A percentile compares a stretch with the other conserved stretches of the same genome.
Conservation (phyloP, 2,888 invertebrate species). For the Cataglyphis cursor region DNA sequence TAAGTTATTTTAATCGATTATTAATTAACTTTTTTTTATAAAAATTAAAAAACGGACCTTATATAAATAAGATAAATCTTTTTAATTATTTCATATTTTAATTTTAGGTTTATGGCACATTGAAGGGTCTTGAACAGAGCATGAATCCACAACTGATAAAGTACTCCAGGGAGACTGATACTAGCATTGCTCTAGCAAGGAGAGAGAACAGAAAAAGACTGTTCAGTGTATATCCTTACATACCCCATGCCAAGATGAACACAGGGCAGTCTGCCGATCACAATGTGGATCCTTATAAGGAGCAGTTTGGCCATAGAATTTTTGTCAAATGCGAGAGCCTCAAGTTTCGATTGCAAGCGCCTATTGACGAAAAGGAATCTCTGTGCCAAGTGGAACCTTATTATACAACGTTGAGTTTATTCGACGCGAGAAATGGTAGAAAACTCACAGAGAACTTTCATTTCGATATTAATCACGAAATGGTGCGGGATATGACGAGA, state of each 20-base stretch:
- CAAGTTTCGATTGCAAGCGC: constrained; percentile 94
- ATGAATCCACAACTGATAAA: constrained; percentile 97
- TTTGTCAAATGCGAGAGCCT: constrained; percentile 94
- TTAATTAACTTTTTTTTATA: neutral
- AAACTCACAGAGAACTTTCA: constrained; percentile 98
- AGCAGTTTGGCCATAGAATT: constrained; percentile 95
- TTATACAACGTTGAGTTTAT: constrained; percentile 95
- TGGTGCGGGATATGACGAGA: constrained; percentile 89
- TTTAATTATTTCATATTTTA: constrained; percentile 8
- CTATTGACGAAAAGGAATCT: constrained; percentile 92
- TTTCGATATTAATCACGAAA: constrained; percentile 94
- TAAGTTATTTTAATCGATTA: neutral
- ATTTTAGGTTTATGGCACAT: constrained; percentile 91
- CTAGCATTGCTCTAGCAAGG: constrained; percentile 93
- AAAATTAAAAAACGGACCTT: neutral
- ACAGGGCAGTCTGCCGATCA: constrained; percentile 86
- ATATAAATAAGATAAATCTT: neutral
- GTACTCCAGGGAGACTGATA: constrained; percentile 96
- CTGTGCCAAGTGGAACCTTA: constrained; percentile 97
- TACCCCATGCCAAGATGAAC: constrained; percentile 86
- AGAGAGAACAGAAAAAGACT: constrained; percentile 93
- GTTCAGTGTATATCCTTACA: constrained; percentile 91
- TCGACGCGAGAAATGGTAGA: constrained; percentile 94
- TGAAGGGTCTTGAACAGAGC: constrained; percentile 96
- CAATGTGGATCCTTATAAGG: constrained; percentile 92